Evolutionary conservation across 2,888 invertebrate genomes (phyloP).

Genomic region (Nasonia oneida): DNA sequence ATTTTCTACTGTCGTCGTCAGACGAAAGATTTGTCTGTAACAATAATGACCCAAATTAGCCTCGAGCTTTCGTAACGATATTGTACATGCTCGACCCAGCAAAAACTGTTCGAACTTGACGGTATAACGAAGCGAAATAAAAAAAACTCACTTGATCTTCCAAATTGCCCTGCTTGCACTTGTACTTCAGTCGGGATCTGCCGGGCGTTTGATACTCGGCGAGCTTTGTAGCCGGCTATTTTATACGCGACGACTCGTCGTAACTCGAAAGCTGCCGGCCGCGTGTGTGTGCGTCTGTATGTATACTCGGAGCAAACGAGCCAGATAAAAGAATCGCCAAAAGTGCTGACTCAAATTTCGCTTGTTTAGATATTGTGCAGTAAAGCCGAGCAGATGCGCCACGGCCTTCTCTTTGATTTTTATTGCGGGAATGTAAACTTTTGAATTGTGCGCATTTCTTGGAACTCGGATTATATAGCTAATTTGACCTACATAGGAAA

Average conservation of each 20-base stretch:
- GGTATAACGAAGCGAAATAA: not conserved
- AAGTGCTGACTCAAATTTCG: constrained; percentile 23
- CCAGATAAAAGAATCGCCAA: constrained; percentile 21
- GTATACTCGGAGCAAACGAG: not conserved
- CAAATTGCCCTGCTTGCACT: not conserved
- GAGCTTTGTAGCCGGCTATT: constrained; percentile 21
- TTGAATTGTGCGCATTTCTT: not conserved
- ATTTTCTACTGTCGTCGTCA: not conserved
- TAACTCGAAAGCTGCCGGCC: constrained; percentile 9
- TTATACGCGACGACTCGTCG: constrained; percentile 21
- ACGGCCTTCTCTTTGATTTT: constrained; percentile 18
- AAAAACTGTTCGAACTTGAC: not conserved
- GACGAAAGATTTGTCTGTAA: not conserved
- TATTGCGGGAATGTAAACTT: constrained; percentile 15
- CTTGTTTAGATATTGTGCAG: constrained; percentile 27
- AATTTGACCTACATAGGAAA: not conserved
- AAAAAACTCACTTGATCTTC: not conserved
- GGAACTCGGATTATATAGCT: not conserved
- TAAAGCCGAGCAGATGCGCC: not conserved
- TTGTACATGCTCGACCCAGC: not conserved
- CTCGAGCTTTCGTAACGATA: not conserved
- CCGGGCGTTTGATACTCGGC: constrained; percentile 16
- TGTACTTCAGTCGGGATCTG: not conserved
- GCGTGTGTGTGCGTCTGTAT: not conserved
- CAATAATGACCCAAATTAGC: not conserved